Conservation (phyloP, 2,113 vertebrate genomes). For the Amazona vittata region DNA sequence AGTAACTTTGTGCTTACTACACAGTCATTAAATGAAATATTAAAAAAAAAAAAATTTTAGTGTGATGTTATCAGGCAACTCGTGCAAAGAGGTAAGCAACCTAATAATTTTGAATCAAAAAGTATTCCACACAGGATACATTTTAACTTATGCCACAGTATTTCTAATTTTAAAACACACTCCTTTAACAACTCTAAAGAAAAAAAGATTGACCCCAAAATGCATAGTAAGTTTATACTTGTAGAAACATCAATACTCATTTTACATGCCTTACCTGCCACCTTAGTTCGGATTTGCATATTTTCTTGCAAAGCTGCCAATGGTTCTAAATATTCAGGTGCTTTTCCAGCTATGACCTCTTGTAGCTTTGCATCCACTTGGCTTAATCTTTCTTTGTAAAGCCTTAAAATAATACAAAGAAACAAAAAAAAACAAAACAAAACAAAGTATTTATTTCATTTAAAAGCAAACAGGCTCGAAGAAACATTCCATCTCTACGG, state of each 20-base stretch:
- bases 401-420: constrained; percentile 75
- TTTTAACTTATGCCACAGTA: background rate
- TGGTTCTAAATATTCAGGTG: constrained; percentile 96
- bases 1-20: background rate
- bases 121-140: background rate
- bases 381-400: constrained; percentile 96
- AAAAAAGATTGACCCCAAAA: background rate
- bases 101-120: background rate
- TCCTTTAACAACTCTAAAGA: background rate
- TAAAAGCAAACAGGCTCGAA: constrained; percentile 8
- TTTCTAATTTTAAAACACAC: background rate
- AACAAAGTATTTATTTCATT: constrained; percentile 12
- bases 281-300: constrained; percentile 99
- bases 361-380: constrained; percentile 98
- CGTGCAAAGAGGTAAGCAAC: background rate
- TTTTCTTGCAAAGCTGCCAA: constrained; percentile 97
- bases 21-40: background rate
- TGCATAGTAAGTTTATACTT: background rate
- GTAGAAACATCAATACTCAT: constrained; percentile 21
- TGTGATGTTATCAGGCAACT: background rate
- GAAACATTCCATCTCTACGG: background rate
- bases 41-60: background rate
- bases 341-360: constrained; percentile 96
- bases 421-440: background rate
- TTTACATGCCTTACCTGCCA: constrained; percentile 86